Conservation (phyloP, 2,113 vertebrate genomes). For the Cygnus buccinator region DNA sequence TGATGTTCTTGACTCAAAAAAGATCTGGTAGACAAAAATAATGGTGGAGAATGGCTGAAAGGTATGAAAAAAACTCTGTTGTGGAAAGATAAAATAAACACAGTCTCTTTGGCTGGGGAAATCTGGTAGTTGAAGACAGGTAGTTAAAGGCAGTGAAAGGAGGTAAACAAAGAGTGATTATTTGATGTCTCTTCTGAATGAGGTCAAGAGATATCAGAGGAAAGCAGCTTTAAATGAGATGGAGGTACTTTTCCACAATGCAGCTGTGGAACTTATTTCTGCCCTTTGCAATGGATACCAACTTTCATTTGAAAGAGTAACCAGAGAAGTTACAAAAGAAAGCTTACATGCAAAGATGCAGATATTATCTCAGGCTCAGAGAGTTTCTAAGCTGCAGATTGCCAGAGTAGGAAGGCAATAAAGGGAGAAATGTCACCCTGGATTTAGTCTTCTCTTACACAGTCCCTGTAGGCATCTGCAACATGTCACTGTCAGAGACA, state of each 20-base stretch:
- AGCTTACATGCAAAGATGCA: neutral
- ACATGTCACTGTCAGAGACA: neutral
- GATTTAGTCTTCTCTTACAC: neutral
- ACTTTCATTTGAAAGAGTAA: neutral
- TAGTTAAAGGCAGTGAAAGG: neutral
- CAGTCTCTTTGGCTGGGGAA: neutral
- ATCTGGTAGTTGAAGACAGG: neutral
- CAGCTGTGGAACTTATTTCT: neutral
- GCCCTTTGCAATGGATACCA: neutral
- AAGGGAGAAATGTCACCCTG: neutral
- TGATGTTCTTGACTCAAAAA: neutral
- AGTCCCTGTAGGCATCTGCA: neutral
- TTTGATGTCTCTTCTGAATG: neutral
- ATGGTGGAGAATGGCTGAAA: neutral
- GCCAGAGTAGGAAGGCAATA: neutral
- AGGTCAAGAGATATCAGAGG: neutral
- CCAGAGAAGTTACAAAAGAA: neutral
- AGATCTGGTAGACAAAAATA: neutral
- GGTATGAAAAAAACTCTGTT: neutral
- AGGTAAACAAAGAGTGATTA: neutral
- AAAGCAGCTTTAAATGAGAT: neutral
- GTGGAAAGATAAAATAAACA: neutral
- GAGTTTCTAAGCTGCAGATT: neutral
- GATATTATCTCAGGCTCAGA: neutral
- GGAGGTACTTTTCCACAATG: neutral